Evolutionary conservation across 2,797 vertebrate species (phyloP), one percentile per base, ranked within the genome.

Genomic region (Heteromormyrus szaboi): DNA sequence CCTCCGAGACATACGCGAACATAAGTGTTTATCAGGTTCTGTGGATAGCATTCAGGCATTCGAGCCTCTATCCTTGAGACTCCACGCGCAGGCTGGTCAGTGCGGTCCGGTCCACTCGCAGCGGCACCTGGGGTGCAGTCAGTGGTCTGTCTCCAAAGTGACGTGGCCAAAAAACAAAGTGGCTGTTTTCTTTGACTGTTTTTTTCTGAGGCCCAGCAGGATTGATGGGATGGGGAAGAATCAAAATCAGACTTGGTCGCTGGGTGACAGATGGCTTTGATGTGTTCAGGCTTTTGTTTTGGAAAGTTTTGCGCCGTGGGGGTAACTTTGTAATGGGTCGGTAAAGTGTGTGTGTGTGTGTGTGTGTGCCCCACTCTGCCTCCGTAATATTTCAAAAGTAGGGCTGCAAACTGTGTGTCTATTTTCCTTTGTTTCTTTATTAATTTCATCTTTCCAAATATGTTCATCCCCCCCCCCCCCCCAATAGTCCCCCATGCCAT

Each of bases 201-300:
- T 83, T 46, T 17, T 19, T 48, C 79, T 22, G 19, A 8, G 17
- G 85, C 87, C 87, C 48, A 12, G 85, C 51, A 51, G 59, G 86
- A 88, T 89, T 65, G 37, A 86, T 86, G 48, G 87, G 56, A 88
- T 90, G 90, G 93, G 93, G 93, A 95, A 94, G 93, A 94, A 94
- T 93, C 37, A 91, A 93, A 92, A 87, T 92, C 92, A 91, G 93
- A 93, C 91, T 44, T 51, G 65, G 91, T 94, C 93, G 93, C 94
- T 93, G 93, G 90, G 92, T 93, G 94, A 93, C 94, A 95, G 94
- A 89, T 90, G 89, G 92, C 94, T 95, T 95, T 96, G 95, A 96
- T 95, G 94, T 95, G 91, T 93, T 88, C 93, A 92, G 93, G 89
- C 85, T 90, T 94, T 94, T 94, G 94, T 96, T 94, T 95, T 93